Evolutionary conservation across 1,140 invertebrate species (phyloP).

Genomic region (Tachypleus tridentatus): DNA sequence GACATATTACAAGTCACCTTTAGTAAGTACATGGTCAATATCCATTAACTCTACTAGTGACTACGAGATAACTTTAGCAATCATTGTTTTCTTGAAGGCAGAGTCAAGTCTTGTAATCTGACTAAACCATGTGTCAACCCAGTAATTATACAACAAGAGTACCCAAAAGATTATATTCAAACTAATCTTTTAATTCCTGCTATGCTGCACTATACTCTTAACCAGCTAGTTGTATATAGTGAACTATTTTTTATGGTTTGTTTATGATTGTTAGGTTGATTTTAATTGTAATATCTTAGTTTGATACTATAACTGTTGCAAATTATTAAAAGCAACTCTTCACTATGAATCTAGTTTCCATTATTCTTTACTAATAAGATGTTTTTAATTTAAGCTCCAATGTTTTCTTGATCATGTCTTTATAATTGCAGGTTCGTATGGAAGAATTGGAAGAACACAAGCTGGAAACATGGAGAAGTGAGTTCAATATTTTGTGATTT

Average conservation of each 20-base stretch:
- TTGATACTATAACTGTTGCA: too few species aligned
- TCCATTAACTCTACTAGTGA: conserved; percentile 4
- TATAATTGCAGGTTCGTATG: conserved; percentile 46
- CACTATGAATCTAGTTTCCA: conserved; percentile 1
- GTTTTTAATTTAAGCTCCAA: too few species aligned
- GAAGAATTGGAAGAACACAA: conserved; percentile 96
- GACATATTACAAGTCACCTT: conserved; percentile 82
- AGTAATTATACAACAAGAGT: too few species aligned
- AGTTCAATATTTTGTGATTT: neutral
- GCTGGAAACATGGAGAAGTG: conserved; percentile 76
- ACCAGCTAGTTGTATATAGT: too few species aligned
- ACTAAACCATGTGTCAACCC: too few species aligned
- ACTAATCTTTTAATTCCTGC: too few species aligned
- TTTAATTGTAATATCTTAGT: too few species aligned
- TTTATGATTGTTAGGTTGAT: too few species aligned
- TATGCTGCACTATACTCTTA: too few species aligned
- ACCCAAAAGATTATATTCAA: too few species aligned
- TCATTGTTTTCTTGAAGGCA: neutral
- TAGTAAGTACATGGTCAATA: conserved; percentile 42
- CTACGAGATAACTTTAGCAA: neutral
- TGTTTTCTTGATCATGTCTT: neutral
- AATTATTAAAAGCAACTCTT: neutral
- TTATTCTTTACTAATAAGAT: conserved; percentile 4
- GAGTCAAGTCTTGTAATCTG: too few species aligned
- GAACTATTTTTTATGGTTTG: too few species aligned